A percentile compares a stretch with the other conserved stretches of the same genome.
phyloP scores from a whole-genome alignment of 2,797 vertebrate species.

The Alosa sapidissima region DNA sequence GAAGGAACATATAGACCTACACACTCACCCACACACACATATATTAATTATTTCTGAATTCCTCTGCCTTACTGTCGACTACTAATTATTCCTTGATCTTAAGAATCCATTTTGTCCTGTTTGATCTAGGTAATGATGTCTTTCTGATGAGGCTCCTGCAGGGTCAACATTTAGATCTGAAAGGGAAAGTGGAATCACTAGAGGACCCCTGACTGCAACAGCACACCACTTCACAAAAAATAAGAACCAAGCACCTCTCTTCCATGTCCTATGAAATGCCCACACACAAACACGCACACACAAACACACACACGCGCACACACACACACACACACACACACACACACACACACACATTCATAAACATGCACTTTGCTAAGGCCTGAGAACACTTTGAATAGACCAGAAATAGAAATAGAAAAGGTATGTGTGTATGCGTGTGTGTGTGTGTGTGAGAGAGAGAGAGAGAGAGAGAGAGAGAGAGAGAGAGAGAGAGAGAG shows the following conservation, averaged over 20 bases:
- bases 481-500: background rate
- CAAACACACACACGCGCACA: background rate
- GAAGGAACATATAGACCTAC: background rate
- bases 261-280: background rate
- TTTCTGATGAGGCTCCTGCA: background rate
- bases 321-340: background rate
- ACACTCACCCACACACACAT: constrained; percentile 1
- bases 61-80: background rate
- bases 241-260: background rate
- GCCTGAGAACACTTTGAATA: too few species aligned
- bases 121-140: constrained; percentile 8
- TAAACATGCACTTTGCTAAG: too few species aligned
- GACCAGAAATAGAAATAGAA: too few species aligned
- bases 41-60: background rate
- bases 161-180: background rate
- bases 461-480: constrained; percentile 5
- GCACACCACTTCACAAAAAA: background rate
- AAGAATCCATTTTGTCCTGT: background rate
- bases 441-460: background rate
- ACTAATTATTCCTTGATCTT: constrained; percentile 1
- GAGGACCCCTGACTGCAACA: background rate
- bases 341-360: background rate
- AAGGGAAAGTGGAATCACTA: background rate
- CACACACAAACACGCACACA: background rate
- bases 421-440: background rate